Base-by-base conservation (phyloP, 2,113 vertebrate species). In the Zapus hudsonius region DNA sequence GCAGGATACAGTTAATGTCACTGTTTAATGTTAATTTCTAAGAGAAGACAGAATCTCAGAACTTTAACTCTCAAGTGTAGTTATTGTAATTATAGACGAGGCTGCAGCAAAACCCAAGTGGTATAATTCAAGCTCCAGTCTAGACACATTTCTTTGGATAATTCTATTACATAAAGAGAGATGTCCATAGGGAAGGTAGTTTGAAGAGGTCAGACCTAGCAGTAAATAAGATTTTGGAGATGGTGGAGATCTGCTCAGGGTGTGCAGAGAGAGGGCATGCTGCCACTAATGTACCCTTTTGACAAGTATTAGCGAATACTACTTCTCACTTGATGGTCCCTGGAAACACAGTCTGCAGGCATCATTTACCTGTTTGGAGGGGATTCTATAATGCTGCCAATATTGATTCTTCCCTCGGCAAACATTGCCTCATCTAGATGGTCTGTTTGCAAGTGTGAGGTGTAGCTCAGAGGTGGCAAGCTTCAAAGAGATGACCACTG, bases 51-150 rank as follows among this genome's bases (percentile, higher is more conserved):
- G 69, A 92, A 78, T 59, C 20, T 3, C 6, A 79, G 57, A 85
- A 64, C 20, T 59, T 72, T 42, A 1, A n/a, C 80, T 80, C 59
- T 31, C 40, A n/a, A 55, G 66, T 89, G 7, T 55, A 40, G 47
- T 80, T 61, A 44, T 85, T 90, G 5, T 57, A 86, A 89, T 94
- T 92, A 76, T 33, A 57, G 63, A 79, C 40, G 69, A 91, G 33
- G 15, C 75, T 27, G 55, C 36, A 36, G 40, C 44, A 57, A 70
- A 73, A 73, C 57, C 84, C 64, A 83, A 82, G 19, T 69, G 70
- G 33, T 17, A 6, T 61, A 79, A 84, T 66, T 63, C n/a, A 29
- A 27, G 6, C 0, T 19, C 16, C 19, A 87, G 22, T 79, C 70
- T 69, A 75, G 73, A 86, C 44, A 36, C 7, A 61, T 22, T 88